Evolutionary conservation across 2,113 vertebrate species (phyloP), one percentile per base, ranked within the genome.

Genomic region (Arenaria interpres): DNA sequence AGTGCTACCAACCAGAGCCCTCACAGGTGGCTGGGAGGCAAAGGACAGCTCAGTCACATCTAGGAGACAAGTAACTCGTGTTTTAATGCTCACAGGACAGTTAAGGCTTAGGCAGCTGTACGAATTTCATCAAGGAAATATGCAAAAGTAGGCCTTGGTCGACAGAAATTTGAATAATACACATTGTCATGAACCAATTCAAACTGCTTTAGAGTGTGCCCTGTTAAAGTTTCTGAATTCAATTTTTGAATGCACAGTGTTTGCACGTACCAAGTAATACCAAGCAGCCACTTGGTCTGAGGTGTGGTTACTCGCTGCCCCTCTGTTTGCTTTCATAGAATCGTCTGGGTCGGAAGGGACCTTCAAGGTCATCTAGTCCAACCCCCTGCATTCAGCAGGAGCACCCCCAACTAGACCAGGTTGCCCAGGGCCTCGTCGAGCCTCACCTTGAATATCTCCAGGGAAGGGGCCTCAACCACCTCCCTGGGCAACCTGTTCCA

Each of bases 21-120:
- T 66, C 23, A 6, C 0, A 2, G 53, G 48, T 16, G 43, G 59
- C 54, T 33, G 24, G 24, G 53, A 88, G 27, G 27, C 0, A 0
- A 62, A 43, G 76, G 35, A 22, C 0, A 7, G 22, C 2, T 64
- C 27, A 30, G 14, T 45, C 41, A 9, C 1, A 1, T 17, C 50
- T 17, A 66, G 46, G 46, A 74, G 25, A 30, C 8, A 46, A 48
- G 66, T 16, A 45, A n/a, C 10, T 43, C 54, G 53, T 6, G 3
- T 82, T 81, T 84, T 43, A 21, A 33, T 6, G 33, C 16, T 64
- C 64, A 19, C 20, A 22, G 19, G 48, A 37, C 0, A 2, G 27
- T 33, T 35, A 46, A 41, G 9, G 14, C 28, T 93, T 30, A 30
- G 1, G 4, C 76, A 93, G 80, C 68, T 74, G 39, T 32, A 77